phyloP scores from a whole-genome alignment of 2,113 vertebrate species.

The Periophthalmodon schlosseri region DNA sequence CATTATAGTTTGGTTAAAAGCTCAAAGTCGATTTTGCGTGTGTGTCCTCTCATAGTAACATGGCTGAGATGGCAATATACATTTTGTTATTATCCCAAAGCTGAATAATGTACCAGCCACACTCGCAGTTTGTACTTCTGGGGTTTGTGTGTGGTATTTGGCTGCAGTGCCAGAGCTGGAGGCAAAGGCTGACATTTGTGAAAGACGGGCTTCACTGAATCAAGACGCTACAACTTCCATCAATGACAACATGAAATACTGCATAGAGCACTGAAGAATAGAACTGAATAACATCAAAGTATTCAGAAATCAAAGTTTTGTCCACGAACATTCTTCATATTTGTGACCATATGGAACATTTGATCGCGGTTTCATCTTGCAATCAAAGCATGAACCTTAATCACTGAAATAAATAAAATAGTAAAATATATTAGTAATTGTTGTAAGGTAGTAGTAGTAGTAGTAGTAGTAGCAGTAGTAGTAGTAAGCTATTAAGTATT shows the following conservation, averaged over 20 bases:
- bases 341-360: background rate
- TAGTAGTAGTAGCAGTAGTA: too few species aligned
- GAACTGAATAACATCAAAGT: too few species aligned
- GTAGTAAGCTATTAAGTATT: too few species aligned
- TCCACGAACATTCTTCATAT: too few species aligned
- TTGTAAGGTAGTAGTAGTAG: too few species aligned
- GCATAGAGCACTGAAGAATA: background rate
- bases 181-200: conserved; percentile 55
- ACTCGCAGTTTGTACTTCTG: conserved; percentile 1
- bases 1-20: too few species aligned
- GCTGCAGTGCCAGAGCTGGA: conserved; percentile 25
- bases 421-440: too few species aligned
- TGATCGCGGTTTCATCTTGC: background rate
- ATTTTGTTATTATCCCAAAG: background rate
- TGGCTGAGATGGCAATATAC: conserved; percentile 11
- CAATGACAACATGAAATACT: background rate
- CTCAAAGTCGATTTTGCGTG: too few species aligned
- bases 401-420: too few species aligned
- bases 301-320: too few species aligned
- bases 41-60: background rate
- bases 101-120: conserved; percentile 24
- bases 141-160: conserved; percentile 39
- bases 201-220: conserved; percentile 12
- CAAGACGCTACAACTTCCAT: conserved; percentile 1
- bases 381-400: background rate